A percentile compares a stretch with the other conserved stretches of the same genome.
phyloP scores from a whole-genome alignment of 2,797 vertebrate genomes.

The Eurystomus glaucurus region DNA sequence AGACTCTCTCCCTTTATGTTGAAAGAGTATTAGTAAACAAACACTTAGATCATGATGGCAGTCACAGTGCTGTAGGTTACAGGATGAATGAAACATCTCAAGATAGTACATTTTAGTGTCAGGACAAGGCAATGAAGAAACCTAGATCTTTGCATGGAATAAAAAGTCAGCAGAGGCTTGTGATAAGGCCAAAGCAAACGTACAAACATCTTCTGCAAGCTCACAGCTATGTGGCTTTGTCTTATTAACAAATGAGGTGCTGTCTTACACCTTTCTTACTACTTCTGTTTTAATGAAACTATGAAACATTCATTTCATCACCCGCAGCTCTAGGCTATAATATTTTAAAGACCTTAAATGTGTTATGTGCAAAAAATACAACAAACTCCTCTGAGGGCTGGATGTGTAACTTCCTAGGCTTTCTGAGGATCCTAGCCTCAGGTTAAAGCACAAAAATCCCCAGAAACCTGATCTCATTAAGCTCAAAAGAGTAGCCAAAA shows the following conservation, averaged over 20 bases:
- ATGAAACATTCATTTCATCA: not conserved
- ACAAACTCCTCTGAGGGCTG: not conserved
- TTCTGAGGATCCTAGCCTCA: not conserved
- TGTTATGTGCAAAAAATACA: not conserved
- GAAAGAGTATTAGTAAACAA: not conserved
- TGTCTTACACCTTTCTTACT: not conserved
- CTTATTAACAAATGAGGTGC: not conserved
- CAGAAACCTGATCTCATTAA: not conserved
- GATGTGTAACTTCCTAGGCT: not conserved
- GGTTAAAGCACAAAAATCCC: not conserved
- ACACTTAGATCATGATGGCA: not conserved
- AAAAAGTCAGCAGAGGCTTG: not conserved
- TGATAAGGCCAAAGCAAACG: not conserved
- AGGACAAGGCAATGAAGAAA: not conserved
- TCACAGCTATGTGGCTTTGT: not conserved
- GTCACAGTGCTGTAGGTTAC: not conserved
- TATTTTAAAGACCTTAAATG: not conserved
- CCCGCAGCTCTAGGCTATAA: not conserved
- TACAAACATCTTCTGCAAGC: not conserved
- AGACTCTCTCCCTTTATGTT: not conserved
- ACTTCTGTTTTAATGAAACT: not conserved
- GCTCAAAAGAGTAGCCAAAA: not conserved
- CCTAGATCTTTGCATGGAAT: not conserved
- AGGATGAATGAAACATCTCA: not conserved
- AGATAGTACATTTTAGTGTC: not conserved